Base-by-base conservation (phyloP, 2,797 vertebrate genomes). In the Oreochromis grahami region DNA sequence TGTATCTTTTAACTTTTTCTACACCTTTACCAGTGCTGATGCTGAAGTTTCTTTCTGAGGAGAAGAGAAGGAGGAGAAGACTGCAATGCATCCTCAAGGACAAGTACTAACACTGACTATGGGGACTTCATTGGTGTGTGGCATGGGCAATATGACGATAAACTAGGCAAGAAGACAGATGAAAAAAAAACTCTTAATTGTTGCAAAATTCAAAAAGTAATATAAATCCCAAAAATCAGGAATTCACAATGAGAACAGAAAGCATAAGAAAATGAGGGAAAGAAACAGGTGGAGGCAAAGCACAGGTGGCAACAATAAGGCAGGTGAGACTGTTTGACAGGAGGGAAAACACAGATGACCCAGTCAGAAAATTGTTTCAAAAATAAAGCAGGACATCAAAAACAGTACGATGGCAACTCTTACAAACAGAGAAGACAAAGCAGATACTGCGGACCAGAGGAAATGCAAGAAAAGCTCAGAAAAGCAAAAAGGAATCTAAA, bases 101-200 rank as follows among this genome's bases (percentile, higher is more conserved):
- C 34, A 21, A 21, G 60, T 21, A 63, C 19, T 38, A 63, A 63
- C 32, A n/a, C 10, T 63, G 32, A 36, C 58, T 63, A 4, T 41
- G 63, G 36, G 0, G 34, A 38, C 17, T 7, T 6, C 3, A 14
- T 24, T 68, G 36, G 12, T 68, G 63, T 68, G 63, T 41, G 13
- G 36, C 63, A 68, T 14, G 6, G 38, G 13, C n/a, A 68, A 43
- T 68, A 9, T 24, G n/a, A 68, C 2, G 2, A 24, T 68, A 24
- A 68, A 43, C 8, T 26, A 70, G 13, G n/a, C 7, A 65, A 21
- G 34, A 38, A 41, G 38, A 70, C 3, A 43, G 13, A 24, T 24
- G 63, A 2, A 41, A 21, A 15, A 51, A 58, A 4, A 0, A 1
- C 5, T 43, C 65, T 70, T 43, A 26, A 26, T 15, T 70, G 38